These are phyloP conservation scores for Trichomalopsis sarcophagae DNA, from an alignment of 1,140 invertebrate genomes.

Conservation along the genomic window DNA sequence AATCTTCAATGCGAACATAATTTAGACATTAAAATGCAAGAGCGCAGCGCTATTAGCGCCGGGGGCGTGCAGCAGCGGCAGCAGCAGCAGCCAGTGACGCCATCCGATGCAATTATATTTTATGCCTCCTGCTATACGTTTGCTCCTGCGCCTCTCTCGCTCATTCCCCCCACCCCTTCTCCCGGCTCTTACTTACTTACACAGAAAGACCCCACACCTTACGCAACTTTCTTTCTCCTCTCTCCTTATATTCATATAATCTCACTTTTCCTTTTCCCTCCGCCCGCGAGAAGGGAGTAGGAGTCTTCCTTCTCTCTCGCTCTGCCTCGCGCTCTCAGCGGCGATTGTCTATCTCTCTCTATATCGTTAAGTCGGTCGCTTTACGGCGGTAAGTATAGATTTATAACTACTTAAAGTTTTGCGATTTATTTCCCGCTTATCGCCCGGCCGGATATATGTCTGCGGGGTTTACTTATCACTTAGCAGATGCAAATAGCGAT, in stretches of 20 bases:
- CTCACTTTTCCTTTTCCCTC: slow-evolving; percentile 53
- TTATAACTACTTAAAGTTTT: slow-evolving; percentile 76
- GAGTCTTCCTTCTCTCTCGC: slow-evolving; percentile 13
- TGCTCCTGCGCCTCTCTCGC: slow-evolving; percentile 50
- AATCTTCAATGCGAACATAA: slow-evolving; percentile 72
- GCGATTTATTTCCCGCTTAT: slow-evolving; percentile 76
- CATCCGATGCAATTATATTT: slow-evolving; percentile 75
- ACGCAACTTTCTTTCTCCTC: slow-evolving; percentile 53
- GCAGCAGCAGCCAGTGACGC: slow-evolving; percentile 65
- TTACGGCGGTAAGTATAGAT: slow-evolving; percentile 70
- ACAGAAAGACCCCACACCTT: neutral
- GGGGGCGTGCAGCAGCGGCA: slow-evolving; percentile 60
- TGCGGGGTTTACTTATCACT: slow-evolving; percentile 74
- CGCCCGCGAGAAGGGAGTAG: neutral
- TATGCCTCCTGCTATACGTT: slow-evolving; percentile 69
- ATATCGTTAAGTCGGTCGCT: slow-evolving; percentile 45
- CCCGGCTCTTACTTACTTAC: neutral
- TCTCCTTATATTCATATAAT: slow-evolving; percentile 56
- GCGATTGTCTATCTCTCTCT: slow-evolving; percentile 43
- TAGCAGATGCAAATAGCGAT: slow-evolving; percentile 72
- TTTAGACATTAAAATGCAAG: slow-evolving; percentile 75
- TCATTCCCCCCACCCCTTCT: slow-evolving; percentile 25
- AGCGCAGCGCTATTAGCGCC: slow-evolving; percentile 67
- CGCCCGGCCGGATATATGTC: slow-evolving; percentile 55
- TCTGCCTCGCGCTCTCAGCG: slow-evolving; percentile 6